Evolutionary conservation across 1,140 invertebrate species (phyloP), one percentile per base, ranked within the genome.

Genomic region (Holcopasites calliopsidis): DNA sequence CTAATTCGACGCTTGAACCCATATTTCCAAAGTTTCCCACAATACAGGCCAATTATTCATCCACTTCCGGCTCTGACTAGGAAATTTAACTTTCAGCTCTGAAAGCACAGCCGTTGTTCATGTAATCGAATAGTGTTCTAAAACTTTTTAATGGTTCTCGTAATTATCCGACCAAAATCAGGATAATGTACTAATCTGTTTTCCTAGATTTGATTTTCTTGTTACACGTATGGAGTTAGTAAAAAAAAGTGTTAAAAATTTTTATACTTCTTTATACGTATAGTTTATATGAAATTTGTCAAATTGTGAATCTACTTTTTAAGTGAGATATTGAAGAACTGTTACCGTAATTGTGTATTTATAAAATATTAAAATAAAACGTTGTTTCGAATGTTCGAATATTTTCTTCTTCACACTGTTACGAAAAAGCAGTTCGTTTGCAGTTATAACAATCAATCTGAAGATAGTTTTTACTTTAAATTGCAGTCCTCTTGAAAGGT

Each of bases 1-100:
- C 47, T 55, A 57, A 69, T 47, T 44, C 52, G 26, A 31, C 26
- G 65, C 3, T 23, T 16, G 11, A 52, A 68, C 10, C 26, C n/a
- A 31, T 35, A 72, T 52, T 21, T 47, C 62, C 52, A 47, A 57
- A 38, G 55, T 61, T 72, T 16, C 7, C 69, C n/a, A 18, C 33
- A 52, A 62, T 72, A 52, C 47, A 52, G 69, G 47, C 52, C 58
- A 52, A 62, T 72, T 72, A 42, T 72, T 62, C 58, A 62, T 33
- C 16, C 57, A 62, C 11, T 62, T 62, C 33, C 44, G 4, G 7
- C 5, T 38, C 5, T 26, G 38, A 8, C 50, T 44, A 8, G 3
- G 28, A 69, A 57, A n/a, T 69, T 57, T n/a, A 38, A 72, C 23
- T 62, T 50, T 35, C n/a, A 31, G 35, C 33, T 38, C 33, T 38